These are phyloP conservation scores for Catocala fraxini DNA, from an alignment of 2,888 invertebrate genomes.

Conservation along the genomic window DNA sequence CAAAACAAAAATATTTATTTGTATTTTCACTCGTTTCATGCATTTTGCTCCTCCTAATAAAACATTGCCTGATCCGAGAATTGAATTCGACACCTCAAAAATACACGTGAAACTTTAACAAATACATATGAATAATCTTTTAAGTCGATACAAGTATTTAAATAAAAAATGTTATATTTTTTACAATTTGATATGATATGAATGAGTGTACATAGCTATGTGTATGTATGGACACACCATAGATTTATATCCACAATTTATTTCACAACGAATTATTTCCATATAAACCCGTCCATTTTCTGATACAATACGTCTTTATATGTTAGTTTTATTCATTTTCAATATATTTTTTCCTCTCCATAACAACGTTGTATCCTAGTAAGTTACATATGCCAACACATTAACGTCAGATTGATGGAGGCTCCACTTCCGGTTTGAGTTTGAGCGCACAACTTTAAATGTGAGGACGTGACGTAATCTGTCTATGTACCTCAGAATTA, in stretches of 20 bases:
- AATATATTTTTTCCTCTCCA: constrained; percentile 35
- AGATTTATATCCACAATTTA: constrained; percentile 2
- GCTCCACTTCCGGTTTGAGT: constrained; percentile 63
- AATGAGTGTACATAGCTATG: too few relatives aligned
- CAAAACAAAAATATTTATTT: too few relatives aligned
- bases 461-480: constrained; percentile 58
- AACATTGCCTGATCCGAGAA: too few relatives aligned
- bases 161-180: too few relatives aligned
- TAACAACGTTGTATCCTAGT: constrained; percentile 41
- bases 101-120: too few relatives aligned
- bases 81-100: too few relatives aligned
- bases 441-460: constrained; percentile 57
- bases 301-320: constrained; percentile 16
- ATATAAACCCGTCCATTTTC: constrained; percentile 14
- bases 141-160: too few relatives aligned
- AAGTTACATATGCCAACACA: constrained; percentile 52
- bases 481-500: constrained; percentile 50
- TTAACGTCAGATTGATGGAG: constrained; percentile 57
- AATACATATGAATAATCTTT: too few relatives aligned
- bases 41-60: too few relatives aligned
- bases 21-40: too few relatives aligned
- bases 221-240: too few relatives aligned
- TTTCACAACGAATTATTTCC: constrained; percentile 10
- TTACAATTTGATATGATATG: too few relatives aligned
- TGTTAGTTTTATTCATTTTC: constrained; percentile 18